Percentiles rank a stretch among this genome's conserved stretches.
phyloP scores from a whole-genome alignment of 2,113 vertebrate genomes.

The Clarias magur region DNA sequence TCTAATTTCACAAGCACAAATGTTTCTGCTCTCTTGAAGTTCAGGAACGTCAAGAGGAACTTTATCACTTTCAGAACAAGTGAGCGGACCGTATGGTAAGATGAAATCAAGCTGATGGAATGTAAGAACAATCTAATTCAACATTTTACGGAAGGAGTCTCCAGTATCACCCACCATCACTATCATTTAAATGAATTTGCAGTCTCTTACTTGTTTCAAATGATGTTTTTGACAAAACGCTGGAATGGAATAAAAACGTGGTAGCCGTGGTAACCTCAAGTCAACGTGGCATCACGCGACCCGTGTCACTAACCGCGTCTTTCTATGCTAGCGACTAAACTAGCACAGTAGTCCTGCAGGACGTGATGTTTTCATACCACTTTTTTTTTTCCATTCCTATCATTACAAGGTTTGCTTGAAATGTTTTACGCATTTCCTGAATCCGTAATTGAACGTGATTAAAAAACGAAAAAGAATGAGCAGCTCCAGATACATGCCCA shows the following conservation, averaged over 20 bases:
- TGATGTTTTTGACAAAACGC: neutral
- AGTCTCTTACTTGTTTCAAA: neutral
- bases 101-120: neutral
- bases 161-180: no score
- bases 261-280: neutral
- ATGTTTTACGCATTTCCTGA: neutral
- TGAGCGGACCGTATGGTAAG: neutral
- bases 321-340: neutral
- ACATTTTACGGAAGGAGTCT: neutral
- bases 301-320: neutral
- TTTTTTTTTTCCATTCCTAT: constrained; percentile 1
- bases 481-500: constrained; percentile 11
- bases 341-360: neutral
- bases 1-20: neutral
- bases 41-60: neutral
- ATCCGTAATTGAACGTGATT: neutral
- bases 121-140: neutral
- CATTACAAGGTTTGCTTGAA: constrained; percentile 13
- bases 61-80: neutral
- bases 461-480: neutral
- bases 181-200: neutral
- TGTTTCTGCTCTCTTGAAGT: neutral
- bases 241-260: neutral
- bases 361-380: neutral
- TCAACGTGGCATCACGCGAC: neutral